Evolutionary conservation across 2,113 vertebrate species (phyloP), one percentile per base, ranked within the genome.

Genomic region (Amphiprion percula): DNA sequence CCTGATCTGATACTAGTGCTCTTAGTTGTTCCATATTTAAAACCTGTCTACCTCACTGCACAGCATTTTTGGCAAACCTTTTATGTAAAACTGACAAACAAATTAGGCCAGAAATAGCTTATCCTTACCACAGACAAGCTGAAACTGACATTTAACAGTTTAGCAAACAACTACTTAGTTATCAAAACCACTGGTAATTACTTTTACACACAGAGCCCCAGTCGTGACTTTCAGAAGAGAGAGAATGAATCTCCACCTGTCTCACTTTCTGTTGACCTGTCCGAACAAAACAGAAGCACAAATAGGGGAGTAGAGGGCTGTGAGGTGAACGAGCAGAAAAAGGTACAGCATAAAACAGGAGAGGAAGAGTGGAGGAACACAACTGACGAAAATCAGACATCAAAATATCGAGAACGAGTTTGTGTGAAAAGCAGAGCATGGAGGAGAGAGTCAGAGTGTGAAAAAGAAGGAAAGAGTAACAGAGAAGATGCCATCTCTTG

Each of bases 401-500:
- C 12, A 3, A 44, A 50, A 58, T n/a, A 63, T 21, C 3, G 23
- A 72, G 14, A 28, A n/a, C 11, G 46, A 62, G 11, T n/a, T 15
- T 14, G 14, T 14, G 17, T 63, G 63, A 66, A 16, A 68, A 12
- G 23, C 19, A 53, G 33, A 49, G 41, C 7, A 5, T 23, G 26
- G 16, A 68, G 21, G 21, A 59, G 47, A 47, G 28, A 4, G 39
- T 4, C 44, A 19, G 16, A 8, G 10, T 39, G 73, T 28, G 12
- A 26, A 33, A 59, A 17, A 21, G 37, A 58, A 6, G 7, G 21
- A 30, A 23, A 37, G 5, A 21, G n/a, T 9, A 50, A 47, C 9
- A 75, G 15, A 49, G 54, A 61, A 30, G 68, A 67, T 69, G 46
- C 37, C 33, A n/a, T 78, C 68, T 82, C 74, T 52, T 30, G 53